Evolutionary conservation across 2,888 invertebrate species (phyloP).

Genomic region (Gortyna flavago): DNA sequence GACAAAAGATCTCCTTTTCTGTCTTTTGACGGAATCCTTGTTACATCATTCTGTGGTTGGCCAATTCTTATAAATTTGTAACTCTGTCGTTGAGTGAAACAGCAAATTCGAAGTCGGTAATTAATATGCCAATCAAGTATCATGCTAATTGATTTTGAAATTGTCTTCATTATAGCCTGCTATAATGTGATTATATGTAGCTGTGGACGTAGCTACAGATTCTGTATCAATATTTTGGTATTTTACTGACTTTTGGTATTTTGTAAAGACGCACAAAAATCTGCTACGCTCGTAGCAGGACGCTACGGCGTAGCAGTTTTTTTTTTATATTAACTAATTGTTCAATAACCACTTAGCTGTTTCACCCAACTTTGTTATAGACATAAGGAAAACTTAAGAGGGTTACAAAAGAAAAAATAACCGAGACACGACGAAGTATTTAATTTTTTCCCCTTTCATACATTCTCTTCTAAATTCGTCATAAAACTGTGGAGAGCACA

Average conservation of each 20-base stretch:
- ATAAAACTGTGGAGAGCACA: constrained; percentile 90
- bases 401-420: constrained; percentile 80
- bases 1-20: constrained; percentile 44
- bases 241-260: background rate
- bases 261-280: background rate
- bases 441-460: constrained; percentile 89
- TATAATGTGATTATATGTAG: background rate
- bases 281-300: constrained; percentile 10
- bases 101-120: constrained; percentile 9
- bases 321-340: background rate
- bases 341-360: background rate
- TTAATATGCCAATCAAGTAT: constrained; percentile 7
- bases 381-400: constrained; percentile 61
- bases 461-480: constrained; percentile 90
- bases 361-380: constrained; percentile 5
- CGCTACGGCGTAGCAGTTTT: constrained; percentile 13
- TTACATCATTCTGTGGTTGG: constrained; percentile 19
- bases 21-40: constrained; percentile 10
- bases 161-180: constrained; percentile 1
- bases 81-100: constrained; percentile 39
- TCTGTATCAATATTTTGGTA: background rate
- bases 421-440: constrained; percentile 90
- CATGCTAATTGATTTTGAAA: constrained; percentile 20
- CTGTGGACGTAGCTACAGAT: background rate
- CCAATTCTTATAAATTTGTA: constrained; percentile 28